A percentile compares a stretch with the other conserved stretches of the same genome.
phyloP scores from a whole-genome alignment of 2,888 invertebrate genomes.

The Rotaria socialis region DNA sequence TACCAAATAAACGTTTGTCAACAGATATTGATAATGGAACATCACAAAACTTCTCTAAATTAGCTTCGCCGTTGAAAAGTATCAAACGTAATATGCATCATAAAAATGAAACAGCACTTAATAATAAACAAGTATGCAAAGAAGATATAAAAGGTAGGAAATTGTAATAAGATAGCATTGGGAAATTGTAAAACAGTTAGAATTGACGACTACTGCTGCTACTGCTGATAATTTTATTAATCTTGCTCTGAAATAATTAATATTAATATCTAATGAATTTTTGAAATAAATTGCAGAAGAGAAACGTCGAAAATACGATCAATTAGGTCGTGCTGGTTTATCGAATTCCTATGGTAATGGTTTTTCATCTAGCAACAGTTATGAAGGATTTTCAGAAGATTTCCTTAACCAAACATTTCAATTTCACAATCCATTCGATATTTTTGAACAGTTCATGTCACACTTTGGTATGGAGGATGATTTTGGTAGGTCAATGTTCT shows the following conservation, averaged over 20 bases:
- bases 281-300: conserved; percentile 17
- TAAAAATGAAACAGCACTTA: background rate
- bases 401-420: conserved; percentile 28
- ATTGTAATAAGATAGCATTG: background rate
- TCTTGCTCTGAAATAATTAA: background rate
- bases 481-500: background rate
- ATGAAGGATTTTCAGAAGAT: background rate
- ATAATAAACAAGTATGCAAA: background rate
- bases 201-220: conserved; percentile 29
- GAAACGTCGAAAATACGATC: conserved; percentile 39
- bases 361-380: background rate
- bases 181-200: background rate
- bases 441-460: conserved; percentile 19
- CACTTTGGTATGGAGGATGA: background rate
- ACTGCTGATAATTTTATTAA: background rate
- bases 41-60: background rate
- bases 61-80: conserved; percentile 22
- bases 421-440: conserved; percentile 35
- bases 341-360: background rate
- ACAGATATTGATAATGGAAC: background rate
- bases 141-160: conserved; percentile 25
- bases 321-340: conserved; percentile 2
- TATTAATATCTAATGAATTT: background rate
- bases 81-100: background rate
- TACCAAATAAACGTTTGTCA: background rate